These are phyloP conservation scores for Vulpes lagopus DNA, from an alignment of 2,113 vertebrate species.

Conservation along the genomic window DNA sequence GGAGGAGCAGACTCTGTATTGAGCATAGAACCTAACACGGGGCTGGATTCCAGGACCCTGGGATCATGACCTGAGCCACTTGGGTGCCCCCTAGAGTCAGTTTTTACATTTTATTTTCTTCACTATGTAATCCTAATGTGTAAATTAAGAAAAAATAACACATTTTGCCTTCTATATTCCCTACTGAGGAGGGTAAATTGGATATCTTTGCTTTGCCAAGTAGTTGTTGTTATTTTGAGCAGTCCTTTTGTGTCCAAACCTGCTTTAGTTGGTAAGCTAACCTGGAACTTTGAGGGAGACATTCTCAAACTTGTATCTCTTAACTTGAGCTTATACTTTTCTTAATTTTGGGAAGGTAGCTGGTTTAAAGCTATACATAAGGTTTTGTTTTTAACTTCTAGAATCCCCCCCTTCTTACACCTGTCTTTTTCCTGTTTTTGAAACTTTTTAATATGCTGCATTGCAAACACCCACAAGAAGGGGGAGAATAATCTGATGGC, in stretches of 20 bases:
- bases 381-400: not conserved
- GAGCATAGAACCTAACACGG: too few relatives aligned
- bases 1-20: too few relatives aligned
- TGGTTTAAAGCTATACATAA: not conserved
- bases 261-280: not conserved
- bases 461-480: not conserved
- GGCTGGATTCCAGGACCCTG: too few relatives aligned
- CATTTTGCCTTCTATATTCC: not conserved
- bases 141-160: not conserved
- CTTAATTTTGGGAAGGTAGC: not conserved
- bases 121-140: not conserved
- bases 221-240: not conserved
- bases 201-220: not conserved
- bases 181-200: not conserved
- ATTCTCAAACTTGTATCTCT: not conserved
- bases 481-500: not conserved
- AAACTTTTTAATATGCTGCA: not conserved
- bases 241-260: not conserved
- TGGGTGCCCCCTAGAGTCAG: not conserved
- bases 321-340: not conserved
- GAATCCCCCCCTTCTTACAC: not conserved
- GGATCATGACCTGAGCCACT: not conserved
- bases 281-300: not conserved
- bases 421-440: not conserved
- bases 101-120: slow-evolving; percentile 4